phyloP scores from a whole-genome alignment of 64 coral and sea anemone species.

The Actinia equina region DNA sequence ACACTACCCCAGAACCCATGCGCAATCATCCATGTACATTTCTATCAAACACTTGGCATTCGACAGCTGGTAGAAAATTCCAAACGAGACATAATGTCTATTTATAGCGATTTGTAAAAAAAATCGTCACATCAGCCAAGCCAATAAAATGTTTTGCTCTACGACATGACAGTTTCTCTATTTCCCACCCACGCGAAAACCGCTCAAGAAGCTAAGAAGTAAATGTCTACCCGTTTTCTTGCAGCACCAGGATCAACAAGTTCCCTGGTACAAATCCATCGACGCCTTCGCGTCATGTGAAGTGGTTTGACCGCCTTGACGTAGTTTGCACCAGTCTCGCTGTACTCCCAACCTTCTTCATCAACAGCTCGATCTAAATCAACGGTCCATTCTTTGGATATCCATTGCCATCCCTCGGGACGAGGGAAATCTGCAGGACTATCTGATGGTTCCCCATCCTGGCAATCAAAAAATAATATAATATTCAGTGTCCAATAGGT shows the following conservation, averaged over 20 bases:
- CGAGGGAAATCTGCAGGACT: slow-evolving; percentile 12
- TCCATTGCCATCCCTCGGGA: slow-evolving; percentile 74
- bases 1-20: too few relatives aligned
- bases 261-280: slow-evolving; percentile 68
- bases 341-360: slow-evolving; percentile 83
- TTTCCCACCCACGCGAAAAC: too few relatives aligned
- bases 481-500: background rate
- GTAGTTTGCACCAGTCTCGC: slow-evolving; percentile 54
- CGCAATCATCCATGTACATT: too few relatives aligned
- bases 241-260: slow-evolving; percentile 48
- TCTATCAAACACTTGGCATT: too few relatives aligned
- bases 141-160: too few relatives aligned
- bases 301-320: slow-evolving; percentile 50
- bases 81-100: too few relatives aligned
- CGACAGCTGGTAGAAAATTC: too few relatives aligned
- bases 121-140: too few relatives aligned
- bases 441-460: slow-evolving; percentile 43
- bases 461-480: background rate
- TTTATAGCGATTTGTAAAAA: too few relatives aligned
- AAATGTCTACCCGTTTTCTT: background rate
- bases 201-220: too few relatives aligned
- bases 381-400: slow-evolving; percentile 53
- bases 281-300: slow-evolving; percentile 59
- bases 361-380: slow-evolving; percentile 75
- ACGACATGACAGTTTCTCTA: too few relatives aligned